Base-by-base conservation (phyloP, 2,113 vertebrate species). In the Gymnocephalus cernua region DNA sequence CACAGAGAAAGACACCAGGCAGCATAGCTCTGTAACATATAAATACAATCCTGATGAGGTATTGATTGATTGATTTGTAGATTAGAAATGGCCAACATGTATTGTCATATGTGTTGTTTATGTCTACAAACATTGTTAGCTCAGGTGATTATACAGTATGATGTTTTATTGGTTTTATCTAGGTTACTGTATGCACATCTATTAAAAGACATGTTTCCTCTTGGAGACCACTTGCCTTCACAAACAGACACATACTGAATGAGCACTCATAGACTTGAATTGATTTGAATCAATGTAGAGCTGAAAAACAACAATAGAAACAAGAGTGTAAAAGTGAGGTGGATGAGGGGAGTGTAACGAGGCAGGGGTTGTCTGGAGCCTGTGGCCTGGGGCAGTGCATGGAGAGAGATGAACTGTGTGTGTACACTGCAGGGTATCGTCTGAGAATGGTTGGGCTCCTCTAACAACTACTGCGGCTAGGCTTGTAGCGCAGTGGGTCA, bases 401-500 rank as follows among this genome's bases (percentile, higher is more conserved):
- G 58, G 66, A 75, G 79, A 86, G 83, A 86, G 84, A 86, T 77
- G 84, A 88, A 84, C 77, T 74, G 79, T 41, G 67, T 85, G 77
- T 57, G 65, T 62, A 77, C 78, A 76, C 89, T 89, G 86, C 82
- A 85, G 92, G 91, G 85, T 66, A 77, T 67, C 71, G 53, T 84
- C 78, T 87, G 48, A 77, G 82, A 83, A 68, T 15, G 53, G 83
- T 45, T 27, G 79, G 77, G 71, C 74, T 87, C 63, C 86, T 83
- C 77, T 78, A 85, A 86, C 80, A 83, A 69, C 80, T 90, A 84
- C 65, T 63, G 84, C 89, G 83, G 79, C 76, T 67, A 79, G 71
- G 69, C 79, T 80, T 88, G 76, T 74, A 80, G 79, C 89, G 70
- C 84, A 87, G 84, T 88, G 62, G 86, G 89, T 81, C 87, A 85